Evolutionary conservation across 1,140 invertebrate species (phyloP).

Genomic region (Cheumatopsyche charites): DNA sequence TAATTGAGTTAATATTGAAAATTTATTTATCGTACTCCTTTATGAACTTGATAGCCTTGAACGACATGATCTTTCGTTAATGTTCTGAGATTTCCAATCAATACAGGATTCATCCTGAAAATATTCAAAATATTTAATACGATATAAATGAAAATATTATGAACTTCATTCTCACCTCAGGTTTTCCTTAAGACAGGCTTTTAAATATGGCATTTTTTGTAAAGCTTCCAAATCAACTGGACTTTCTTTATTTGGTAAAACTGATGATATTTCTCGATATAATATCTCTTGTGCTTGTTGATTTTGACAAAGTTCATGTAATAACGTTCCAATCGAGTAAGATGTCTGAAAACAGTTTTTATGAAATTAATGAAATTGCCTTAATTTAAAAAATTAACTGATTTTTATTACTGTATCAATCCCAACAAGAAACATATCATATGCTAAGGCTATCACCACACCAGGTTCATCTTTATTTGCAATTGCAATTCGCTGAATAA

Average conservation of each 20-base stretch:
- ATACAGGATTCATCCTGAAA: constrained; percentile 83
- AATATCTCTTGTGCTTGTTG: constrained; percentile 74
- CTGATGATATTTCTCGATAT: constrained; percentile 69
- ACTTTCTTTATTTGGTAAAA: constrained; percentile 62
- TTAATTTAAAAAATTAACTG: too few relatives aligned
- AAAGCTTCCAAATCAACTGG: constrained; percentile 69
- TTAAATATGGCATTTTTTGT: constrained; percentile 78
- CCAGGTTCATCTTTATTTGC: too few relatives aligned
- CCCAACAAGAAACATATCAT: too few relatives aligned
- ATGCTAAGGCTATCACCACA: too few relatives aligned
- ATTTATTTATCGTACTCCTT: constrained; percentile 70
- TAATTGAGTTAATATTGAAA: not conserved
- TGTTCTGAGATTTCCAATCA: constrained; percentile 84
- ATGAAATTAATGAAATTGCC: too few relatives aligned
- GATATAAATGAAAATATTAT: too few relatives aligned
- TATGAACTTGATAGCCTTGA: constrained; percentile 82
- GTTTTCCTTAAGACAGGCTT: constrained; percentile 89
- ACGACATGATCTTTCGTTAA: constrained; percentile 79
- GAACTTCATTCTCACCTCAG: too few relatives aligned
- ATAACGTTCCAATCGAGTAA: constrained; percentile 74
- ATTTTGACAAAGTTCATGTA: constrained; percentile 81
- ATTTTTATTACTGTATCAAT: too few relatives aligned
- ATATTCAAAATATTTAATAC: too few relatives aligned
- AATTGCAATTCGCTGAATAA: too few relatives aligned
- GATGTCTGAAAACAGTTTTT: constrained; percentile 74